phyloP scores from a whole-genome alignment of 1,140 invertebrate genomes.

The Eupristina koningsbergeri region DNA sequence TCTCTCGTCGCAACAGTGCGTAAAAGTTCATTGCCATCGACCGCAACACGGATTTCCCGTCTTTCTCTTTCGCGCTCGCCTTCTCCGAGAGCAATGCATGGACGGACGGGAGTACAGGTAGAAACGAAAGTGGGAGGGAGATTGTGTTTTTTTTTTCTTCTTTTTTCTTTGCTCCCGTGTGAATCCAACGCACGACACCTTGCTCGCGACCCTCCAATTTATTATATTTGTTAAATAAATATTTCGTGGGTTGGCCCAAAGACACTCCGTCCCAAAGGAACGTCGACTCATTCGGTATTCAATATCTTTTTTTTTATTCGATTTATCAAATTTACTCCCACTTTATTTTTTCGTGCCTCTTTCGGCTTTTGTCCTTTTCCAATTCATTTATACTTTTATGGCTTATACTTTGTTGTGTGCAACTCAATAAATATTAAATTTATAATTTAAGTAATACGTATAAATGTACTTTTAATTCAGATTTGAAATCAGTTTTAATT shows the following conservation, averaged over 20 bases:
- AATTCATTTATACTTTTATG: too few relatives aligned
- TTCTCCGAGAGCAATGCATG: neutral
- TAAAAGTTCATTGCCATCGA: conserved; percentile 73
- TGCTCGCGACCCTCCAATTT: neutral
- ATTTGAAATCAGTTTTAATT: too few relatives aligned
- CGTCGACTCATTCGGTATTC: neutral
- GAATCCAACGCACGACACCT: neutral
- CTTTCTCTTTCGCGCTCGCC: neutral
- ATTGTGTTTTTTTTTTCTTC: too few relatives aligned
- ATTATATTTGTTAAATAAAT: conserved; percentile 8
- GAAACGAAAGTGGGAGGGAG: too few relatives aligned
- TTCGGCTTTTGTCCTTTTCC: neutral
- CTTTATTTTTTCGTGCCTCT: neutral
- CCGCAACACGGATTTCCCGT: conserved; percentile 53
- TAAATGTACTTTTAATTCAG: too few relatives aligned
- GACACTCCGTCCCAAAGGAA: neutral
- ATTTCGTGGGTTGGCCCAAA: neutral
- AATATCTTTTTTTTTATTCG: too few relatives aligned
- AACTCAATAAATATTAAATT: too few relatives aligned
- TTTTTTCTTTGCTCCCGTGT: too few relatives aligned
- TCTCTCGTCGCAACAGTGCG: conserved; percentile 48
- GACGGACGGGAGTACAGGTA: neutral
- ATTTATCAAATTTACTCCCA: too few relatives aligned
- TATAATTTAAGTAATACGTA: too few relatives aligned
- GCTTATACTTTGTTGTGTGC: too few relatives aligned